Evolutionary conservation across 2,888 invertebrate genomes (phyloP).

Genomic region (Desoria tigrina): DNA sequence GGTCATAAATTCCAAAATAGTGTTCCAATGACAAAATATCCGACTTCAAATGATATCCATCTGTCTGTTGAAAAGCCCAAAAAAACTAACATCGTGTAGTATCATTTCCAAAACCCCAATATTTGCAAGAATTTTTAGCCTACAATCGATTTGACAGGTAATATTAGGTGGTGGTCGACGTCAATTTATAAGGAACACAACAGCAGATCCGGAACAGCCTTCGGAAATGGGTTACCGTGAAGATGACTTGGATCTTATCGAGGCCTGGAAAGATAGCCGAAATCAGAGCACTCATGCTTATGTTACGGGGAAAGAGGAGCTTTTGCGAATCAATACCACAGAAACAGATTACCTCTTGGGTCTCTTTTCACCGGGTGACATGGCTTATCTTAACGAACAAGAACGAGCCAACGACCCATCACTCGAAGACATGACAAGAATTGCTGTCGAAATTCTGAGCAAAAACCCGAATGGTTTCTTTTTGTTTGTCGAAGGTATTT

Average conservation of each 20-base stretch:
- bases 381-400: constrained; percentile 37
- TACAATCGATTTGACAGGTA: no score
- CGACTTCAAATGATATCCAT: background rate
- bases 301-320: constrained; percentile 62
- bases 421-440: constrained; percentile 74
- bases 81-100: no score
- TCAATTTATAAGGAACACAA: constrained; percentile 32
- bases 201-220: no score
- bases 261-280: constrained; percentile 63
- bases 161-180: constrained; percentile 55
- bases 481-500: constrained; percentile 75
- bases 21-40: no score
- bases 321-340: constrained; percentile 60
- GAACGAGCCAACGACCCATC: constrained; percentile 63
- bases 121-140: no score
- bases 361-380: constrained; percentile 34
- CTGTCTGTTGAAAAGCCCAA: no score
- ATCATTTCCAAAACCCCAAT: no score
- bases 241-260: constrained; percentile 68
- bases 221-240: constrained; percentile 59
- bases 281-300: constrained; percentile 58
- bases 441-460: constrained; percentile 71
- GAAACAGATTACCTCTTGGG: constrained; percentile 70
- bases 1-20: no score
- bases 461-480: constrained; percentile 70